Base-by-base conservation (phyloP, 2,888 invertebrate genomes). In the Tribolium freemani region DNA sequence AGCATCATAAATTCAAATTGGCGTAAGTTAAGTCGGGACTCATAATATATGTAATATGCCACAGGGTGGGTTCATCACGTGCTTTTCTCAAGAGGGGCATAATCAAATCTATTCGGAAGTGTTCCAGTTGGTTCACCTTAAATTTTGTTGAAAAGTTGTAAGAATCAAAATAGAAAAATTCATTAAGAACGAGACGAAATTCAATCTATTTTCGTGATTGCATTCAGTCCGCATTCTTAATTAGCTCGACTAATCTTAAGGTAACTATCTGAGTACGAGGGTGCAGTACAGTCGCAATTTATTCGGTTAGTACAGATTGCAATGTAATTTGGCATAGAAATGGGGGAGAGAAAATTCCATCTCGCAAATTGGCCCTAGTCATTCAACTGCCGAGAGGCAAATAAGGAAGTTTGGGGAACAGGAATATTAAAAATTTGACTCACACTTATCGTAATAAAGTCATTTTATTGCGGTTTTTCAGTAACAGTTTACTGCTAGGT, bases 1-100 rank as follows among this genome's bases (percentile, higher is more conserved):
- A 51, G 67, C 70, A 73, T 75, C 75, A 73, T 70, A 75, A 75
- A 75, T 75, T 75, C 75, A 75, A 75, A 75, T 75, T 75, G 75
- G 64, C 64, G 69, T 67, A 31, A 75, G 69, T 72, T 61, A 69
- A 70, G 67, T 73, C 71, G 58, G 68, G 68, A 53, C 69, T 75
- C 68, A 73, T 75, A 73, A 74, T 74, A 64, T 72, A 74, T 74
- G 69, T 75, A 73, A 67, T 69, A 69, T 30, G 67, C 73, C 69
- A 64, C 50, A 26, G 71, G 75, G 63, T n/a, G 58, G 50, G 67
- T 69, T 75, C 73, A 64, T 69, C 75, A 75, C 69, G 63, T 73
- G 68, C 63, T 20, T 4, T 31, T 66, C 71, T 67, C 71, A 5
- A 26, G 67, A 61, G 71, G 66, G 56, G 31, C 58, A 64, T 75